Conservation (phyloP, 92 coral and sea anemone genomes). For the Anthopleura xanthogrammica region DNA sequence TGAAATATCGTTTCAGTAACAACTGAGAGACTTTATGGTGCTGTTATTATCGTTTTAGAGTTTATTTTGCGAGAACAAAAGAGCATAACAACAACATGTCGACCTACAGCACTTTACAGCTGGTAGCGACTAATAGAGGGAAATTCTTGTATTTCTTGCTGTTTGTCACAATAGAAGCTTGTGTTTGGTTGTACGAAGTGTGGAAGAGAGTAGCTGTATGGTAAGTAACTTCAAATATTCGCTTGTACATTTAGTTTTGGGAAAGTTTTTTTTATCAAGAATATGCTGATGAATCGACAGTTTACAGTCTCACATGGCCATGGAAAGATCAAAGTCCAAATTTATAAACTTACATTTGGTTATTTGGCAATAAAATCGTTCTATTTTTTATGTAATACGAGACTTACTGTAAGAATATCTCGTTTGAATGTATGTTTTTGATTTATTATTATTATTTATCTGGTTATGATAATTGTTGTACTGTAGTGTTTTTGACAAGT, state of each 20-base stretch:
- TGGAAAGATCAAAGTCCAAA: too few species aligned
- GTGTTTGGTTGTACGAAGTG: slow-evolving; percentile 6
- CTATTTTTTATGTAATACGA: too few species aligned
- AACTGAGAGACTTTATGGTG: neutral
- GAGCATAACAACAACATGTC: neutral
- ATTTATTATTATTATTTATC: too few species aligned
- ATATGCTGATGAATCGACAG: neutral
- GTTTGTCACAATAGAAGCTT: slow-evolving; percentile 10
- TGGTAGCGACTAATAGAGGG: slow-evolving; percentile 9
- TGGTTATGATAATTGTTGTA: neutral
- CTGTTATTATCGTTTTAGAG: neutral
- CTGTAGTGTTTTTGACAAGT: too few species aligned
- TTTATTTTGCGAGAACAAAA: neutral
- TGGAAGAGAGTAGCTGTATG: slow-evolving; percentile 15
- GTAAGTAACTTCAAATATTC: slow-evolving; percentile 10
- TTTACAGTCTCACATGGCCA: too few species aligned
- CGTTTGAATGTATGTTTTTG: neutral
- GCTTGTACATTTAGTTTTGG: neutral
- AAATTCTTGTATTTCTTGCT: neutral
- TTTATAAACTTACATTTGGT: too few species aligned
- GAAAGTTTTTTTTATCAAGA: neutral
- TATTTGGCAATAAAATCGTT: too few species aligned
- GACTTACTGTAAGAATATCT: too few species aligned
- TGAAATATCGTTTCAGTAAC: neutral
- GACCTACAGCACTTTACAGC: neutral